Base-by-base conservation (phyloP, 2,797 vertebrate genomes). In the Anas acuta region DNA sequence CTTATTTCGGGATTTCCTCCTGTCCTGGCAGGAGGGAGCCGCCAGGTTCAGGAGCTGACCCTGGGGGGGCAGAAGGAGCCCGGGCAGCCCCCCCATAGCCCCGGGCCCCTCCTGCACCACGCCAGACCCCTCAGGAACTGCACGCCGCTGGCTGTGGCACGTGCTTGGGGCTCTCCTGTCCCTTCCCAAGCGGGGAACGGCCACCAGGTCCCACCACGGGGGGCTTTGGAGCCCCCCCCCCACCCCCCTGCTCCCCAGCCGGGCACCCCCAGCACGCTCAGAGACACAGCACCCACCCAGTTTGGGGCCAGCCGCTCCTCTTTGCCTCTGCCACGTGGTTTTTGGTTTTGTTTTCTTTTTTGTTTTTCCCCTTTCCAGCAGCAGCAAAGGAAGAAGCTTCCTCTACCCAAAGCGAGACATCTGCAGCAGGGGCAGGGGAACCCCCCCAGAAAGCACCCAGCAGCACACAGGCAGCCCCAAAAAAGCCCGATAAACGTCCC, bases 41-140 rank as follows among this genome's bases (percentile, higher is more conserved):
- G 28, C 10, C 13, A 20, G 21, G 15, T 35, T 43, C 70, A 56
- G 86, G 84, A 89, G 61, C 87, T 93, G 89, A 92, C 84, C 71
- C 71, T 1, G 43, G 82, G 75, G 87, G 89, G 75, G 91, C 65
- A 94, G 69, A 91, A 94, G 74, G n/a, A 84, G 39, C 56, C 84
- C 62, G 45, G 6, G 70, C 80, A 75, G 11, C 49, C 25, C 37
- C 37, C 26, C 47, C 28, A 32, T 71, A 76, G 73, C 39, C 73
- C 70, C 2, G 20, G 28, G 56, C 4, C 32, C 45, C 56, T 32
- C 69, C 2, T 37, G 21, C 45, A 30, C 35, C 1, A 2, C 2
- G 17, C 28, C 33, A 65, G 41, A 32, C 6, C 33, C 49, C 74
- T 61, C 0, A 43, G 64, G 35, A 45, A 39, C 1, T 25, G 21